A percentile compares a stretch with the other conserved stretches of the same genome.
phyloP scores from a whole-genome alignment of 2,797 vertebrate species.

The Molossus alvarezi region DNA sequence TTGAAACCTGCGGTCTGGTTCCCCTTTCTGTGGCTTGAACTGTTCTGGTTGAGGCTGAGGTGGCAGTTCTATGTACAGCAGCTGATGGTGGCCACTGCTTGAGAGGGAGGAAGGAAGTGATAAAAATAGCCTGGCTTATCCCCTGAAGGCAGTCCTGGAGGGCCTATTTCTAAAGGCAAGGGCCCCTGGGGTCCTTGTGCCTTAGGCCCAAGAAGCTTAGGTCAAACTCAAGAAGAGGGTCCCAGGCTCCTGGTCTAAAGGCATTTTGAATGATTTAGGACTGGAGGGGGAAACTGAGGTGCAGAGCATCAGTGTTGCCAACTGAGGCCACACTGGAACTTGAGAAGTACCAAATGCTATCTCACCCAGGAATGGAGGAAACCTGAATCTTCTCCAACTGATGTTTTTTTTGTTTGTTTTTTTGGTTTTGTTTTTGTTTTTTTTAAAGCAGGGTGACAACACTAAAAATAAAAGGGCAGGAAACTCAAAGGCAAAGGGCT shows the following conservation, averaged over 20 bases:
- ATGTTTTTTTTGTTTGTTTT: background rate
- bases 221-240: background rate
- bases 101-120: slow-evolving; percentile 79
- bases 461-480: background rate
- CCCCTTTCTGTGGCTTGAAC: background rate
- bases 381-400: background rate
- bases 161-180: slow-evolving; percentile 10
- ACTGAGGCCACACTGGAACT: background rate
- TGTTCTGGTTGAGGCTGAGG: rapidly evolving
- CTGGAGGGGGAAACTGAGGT: background rate
- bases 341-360: background rate
- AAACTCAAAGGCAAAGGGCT: background rate
- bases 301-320: background rate
- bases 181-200: background rate
- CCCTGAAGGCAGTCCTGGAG: background rate
- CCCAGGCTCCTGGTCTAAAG: background rate
- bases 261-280: background rate
- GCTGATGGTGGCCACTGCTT: background rate
- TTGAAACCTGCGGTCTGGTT: background rate
- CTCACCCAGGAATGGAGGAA: background rate
- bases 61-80: background rate
- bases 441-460: background rate
- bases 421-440: too few relatives aligned
- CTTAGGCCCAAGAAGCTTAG: background rate
- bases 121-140: slow-evolving; percentile 82